Evolutionary conservation across 2,797 vertebrate species (phyloP).

Genomic region (Rhinella marina): DNA sequence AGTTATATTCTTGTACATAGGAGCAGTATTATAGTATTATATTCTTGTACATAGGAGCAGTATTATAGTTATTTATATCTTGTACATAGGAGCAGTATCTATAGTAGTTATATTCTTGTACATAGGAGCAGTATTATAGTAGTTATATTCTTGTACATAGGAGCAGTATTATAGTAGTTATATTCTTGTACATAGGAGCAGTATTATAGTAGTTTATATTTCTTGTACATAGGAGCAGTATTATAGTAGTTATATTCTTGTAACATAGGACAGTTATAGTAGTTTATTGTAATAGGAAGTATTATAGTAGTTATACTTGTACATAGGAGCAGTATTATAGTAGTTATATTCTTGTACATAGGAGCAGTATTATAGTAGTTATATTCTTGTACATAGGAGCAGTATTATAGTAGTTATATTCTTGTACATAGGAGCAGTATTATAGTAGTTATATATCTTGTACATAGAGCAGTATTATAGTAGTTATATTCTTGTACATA

Average conservation of each 20-base stretch:
- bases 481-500: slow-evolving; percentile 2
- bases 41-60: too few relatives aligned
- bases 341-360: neutral
- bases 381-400: neutral
- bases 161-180: too few relatives aligned
- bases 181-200: too few relatives aligned
- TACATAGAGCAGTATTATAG: slow-evolving; percentile 8
- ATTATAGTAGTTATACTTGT: neutral
- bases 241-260: slow-evolving; percentile 3
- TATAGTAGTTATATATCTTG: slow-evolving; percentile 8
- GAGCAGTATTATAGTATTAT: too few relatives aligned
- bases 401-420: slow-evolving; percentile 9
- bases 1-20: too few relatives aligned
- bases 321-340: slow-evolving; percentile 1
- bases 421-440: slow-evolving; percentile 1
- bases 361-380: slow-evolving; percentile 5
- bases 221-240: slow-evolving; percentile 2
- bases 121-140: too few relatives aligned
- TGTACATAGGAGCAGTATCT: too few relatives aligned
- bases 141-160: too few relatives aligned
- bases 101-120: too few relatives aligned
- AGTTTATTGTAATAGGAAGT: neutral
- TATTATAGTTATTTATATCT: too few relatives aligned
- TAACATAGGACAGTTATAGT: too few relatives aligned
- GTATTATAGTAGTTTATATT: neutral